A percentile compares a stretch with the other conserved stretches of the same genome.
These are phyloP conservation scores for Chaetura pelagica DNA, from an alignment of 2,113 vertebrate species.

Conservation along the genomic window DNA sequence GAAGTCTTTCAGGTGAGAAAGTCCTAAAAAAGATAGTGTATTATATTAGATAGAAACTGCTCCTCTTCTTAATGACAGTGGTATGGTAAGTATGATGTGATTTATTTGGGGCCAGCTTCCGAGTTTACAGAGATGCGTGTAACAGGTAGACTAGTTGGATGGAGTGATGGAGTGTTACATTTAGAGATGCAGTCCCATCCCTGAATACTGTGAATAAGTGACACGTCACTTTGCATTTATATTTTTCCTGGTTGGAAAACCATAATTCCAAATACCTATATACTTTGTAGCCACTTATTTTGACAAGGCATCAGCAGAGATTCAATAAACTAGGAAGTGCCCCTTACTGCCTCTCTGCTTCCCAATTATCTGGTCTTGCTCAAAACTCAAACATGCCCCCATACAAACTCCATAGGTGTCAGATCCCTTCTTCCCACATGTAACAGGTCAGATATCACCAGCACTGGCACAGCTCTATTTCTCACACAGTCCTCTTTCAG, in stretches of 20 bases:
- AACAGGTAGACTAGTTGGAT: neutral
- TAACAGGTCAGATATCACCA: neutral
- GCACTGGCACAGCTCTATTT: neutral
- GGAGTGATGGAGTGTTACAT: neutral
- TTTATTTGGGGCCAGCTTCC: neutral
- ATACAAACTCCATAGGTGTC: rapidly evolving
- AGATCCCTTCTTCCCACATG: neutral
- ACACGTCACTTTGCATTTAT: neutral
- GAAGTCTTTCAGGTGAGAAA: neutral
- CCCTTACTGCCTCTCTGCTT: neutral
- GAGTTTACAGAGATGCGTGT: neutral
- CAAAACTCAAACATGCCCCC: neutral
- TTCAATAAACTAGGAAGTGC: neutral
- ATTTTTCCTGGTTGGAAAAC: neutral
- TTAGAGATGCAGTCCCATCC: neutral
- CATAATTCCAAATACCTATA: neutral
- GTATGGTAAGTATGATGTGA: rapidly evolving
- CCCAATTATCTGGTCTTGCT: rapidly evolving
- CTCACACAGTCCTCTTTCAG: neutral
- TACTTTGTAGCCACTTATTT: neutral
- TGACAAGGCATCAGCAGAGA: neutral
- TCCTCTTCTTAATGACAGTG: neutral
- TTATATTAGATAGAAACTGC: neutral
- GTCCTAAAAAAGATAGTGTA: neutral
- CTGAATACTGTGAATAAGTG: rapidly evolving